phyloP scores from a whole-genome alignment of 1,140 invertebrate genomes.

The Ceratoteleas bidentatus region DNA sequence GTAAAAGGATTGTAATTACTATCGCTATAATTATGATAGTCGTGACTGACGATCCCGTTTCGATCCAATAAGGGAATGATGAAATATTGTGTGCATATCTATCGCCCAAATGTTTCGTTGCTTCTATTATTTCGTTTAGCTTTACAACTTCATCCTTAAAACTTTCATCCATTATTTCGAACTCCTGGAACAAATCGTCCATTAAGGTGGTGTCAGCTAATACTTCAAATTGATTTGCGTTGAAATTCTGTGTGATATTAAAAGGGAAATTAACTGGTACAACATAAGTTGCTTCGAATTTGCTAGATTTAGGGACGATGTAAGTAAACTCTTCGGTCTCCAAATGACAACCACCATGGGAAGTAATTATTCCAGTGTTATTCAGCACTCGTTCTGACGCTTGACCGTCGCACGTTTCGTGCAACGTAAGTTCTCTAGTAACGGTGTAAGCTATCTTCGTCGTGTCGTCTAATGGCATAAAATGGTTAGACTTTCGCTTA shows the following conservation, averaged over 20 bases:
- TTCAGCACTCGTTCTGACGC: background rate
- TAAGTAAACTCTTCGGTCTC: too few relatives aligned
- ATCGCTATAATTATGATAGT: background rate
- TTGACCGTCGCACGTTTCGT: background rate
- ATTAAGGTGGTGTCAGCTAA: background rate
- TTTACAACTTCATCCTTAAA: background rate
- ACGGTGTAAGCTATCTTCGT: background rate
- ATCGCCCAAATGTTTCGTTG: background rate
- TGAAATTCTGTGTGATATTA: background rate
- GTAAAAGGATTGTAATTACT: background rate
- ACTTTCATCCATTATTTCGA: background rate
- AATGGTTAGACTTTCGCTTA: background rate
- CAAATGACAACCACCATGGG: too few relatives aligned
- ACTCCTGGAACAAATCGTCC: background rate
- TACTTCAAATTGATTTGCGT: background rate
- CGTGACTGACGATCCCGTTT: background rate
- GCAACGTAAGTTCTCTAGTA: background rate
- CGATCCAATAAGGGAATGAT: background rate
- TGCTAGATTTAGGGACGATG: too few relatives aligned
- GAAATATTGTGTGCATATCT: background rate
- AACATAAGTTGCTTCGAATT: too few relatives aligned
- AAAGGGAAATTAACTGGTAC: background rate
- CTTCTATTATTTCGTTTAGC: background rate
- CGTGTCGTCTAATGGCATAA: background rate
- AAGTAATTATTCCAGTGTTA: background rate